Evolutionary conservation across 2,888 invertebrate genomes (phyloP).

Genomic region (Drosophila pseudotakahashii): DNA sequence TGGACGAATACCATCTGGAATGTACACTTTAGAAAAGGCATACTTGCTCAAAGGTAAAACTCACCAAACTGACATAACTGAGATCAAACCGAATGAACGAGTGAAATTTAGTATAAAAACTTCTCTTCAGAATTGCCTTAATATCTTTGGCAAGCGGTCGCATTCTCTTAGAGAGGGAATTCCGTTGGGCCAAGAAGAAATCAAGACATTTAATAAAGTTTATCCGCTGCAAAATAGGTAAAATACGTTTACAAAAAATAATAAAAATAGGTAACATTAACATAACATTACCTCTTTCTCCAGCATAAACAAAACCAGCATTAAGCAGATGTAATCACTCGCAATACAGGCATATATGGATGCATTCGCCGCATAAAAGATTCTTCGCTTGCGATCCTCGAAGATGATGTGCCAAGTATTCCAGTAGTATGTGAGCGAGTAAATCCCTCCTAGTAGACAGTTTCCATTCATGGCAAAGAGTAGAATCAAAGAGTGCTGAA

Average conservation of each 20-base stretch:
- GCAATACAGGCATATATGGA: conserved; percentile 76
- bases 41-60: neutral
- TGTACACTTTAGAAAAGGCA: neutral
- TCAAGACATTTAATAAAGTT: conserved; percentile 37
- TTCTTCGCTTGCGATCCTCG: conserved; percentile 56
- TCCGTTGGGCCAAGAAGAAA: conserved; percentile 16
- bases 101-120: conserved; percentile 48
- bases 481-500: conserved; percentile 70
- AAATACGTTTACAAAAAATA: neutral
- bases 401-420: conserved; percentile 75
- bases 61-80: conserved; percentile 41
- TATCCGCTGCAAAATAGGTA: conserved; percentile 22
- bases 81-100: conserved; percentile 51
- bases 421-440: conserved; percentile 67
- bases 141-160: conserved; percentile 52
- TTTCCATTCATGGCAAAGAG: conserved; percentile 70
- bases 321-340: conserved; percentile 75
- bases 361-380: conserved; percentile 74
- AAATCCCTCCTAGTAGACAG: conserved; percentile 75
- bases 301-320: conserved; percentile 53
- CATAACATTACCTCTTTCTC: conserved; percentile 57
- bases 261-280: no score
- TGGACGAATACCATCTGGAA: conserved; percentile 51
- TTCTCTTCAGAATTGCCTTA: conserved; percentile 14
- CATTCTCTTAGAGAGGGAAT: conserved; percentile 31